Evolutionary conservation across 2,113 vertebrate species (phyloP), one percentile per base, ranked within the genome.

Genomic region (Hemicordylus capensis): DNA sequence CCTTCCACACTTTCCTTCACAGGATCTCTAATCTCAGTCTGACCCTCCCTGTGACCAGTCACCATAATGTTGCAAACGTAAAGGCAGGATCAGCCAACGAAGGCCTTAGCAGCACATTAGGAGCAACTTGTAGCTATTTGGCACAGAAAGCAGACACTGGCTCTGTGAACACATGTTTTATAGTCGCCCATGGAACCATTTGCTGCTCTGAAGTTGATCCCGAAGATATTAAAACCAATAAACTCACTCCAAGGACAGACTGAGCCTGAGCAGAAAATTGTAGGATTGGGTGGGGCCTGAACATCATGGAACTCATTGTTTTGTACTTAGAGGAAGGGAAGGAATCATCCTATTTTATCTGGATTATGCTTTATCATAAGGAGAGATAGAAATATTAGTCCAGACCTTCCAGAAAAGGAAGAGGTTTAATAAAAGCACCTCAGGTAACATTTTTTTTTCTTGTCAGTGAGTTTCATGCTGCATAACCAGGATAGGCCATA

Each of bases 171-270:
- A 39, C 0, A 84, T 76, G n/a, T 91, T 72, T 15, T 86, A 15
- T 80, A 84, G 54, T 19, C 59, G 34, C 39, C 37, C 48, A 26
- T 56, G 70, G 78, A 80, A 86, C 77, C 7, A 0, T 39, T 77
- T 2, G 0, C 63, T 2, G 59, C 58, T 73, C 28, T 54, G 59
- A 75, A 66, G 48, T 20, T 56, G 39, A 85, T 85, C 83, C 63
- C 70, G 48, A 64, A 74, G 34, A 76, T 72, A 84, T 76, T 63
- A 89, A 92, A 92, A 76, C 8, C 51, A 61, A 48, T 79, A 79
- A 85, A 72, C 64, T 78, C 67, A 79, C 76, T 61, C 66, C 39
- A 70, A 77, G 83, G 63, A 70, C 74, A 61, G 56, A 85, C 28
- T 70, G 73, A 70, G 24, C 31, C 76, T 61, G 42, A 85, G 22